phyloP scores from a whole-genome alignment of 2,113 vertebrate species.

The Odontesthes bonariensis region DNA sequence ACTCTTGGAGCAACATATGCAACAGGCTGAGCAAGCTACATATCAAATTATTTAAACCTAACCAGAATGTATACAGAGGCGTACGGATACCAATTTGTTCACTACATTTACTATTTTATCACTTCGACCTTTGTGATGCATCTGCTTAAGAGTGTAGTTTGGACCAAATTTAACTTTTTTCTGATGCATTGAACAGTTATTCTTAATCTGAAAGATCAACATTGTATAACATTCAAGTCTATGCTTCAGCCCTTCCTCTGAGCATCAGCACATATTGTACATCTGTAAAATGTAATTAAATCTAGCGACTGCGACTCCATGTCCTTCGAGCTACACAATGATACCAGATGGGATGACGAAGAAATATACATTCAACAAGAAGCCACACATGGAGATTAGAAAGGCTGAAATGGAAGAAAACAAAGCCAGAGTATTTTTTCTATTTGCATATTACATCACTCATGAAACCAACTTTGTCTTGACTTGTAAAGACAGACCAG shows the following conservation, averaged over 20 bases:
- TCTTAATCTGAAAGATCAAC: no score
- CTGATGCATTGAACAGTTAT: no score
- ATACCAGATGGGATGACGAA: constrained; percentile 2
- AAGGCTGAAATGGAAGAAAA: constrained; percentile 34
- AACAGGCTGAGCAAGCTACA: background rate
- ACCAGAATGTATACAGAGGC: background rate
- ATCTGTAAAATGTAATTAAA: constrained; percentile 5
- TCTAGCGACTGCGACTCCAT: background rate
- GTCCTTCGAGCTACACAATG: background rate
- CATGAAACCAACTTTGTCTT: constrained; percentile 40
- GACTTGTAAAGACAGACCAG: constrained; percentile 60
- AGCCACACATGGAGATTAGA: constrained; percentile 18
- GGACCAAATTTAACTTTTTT: no score
- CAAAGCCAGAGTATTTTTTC: constrained; percentile 32
- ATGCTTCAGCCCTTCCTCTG: background rate
- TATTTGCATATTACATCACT: constrained; percentile 49
- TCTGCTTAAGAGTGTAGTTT: no score
- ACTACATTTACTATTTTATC: no score
- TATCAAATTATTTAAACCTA: background rate
- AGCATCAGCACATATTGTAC: background rate
- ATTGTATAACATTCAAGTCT: no score
- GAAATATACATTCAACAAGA: background rate
- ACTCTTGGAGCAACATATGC: background rate
- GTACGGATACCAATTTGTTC: background rate
- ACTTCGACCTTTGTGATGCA: no score